Evolutionary conservation across 1,140 invertebrate genomes (phyloP), one percentile per base, ranked within the genome.

Genomic region (Limonius californicus): DNA sequence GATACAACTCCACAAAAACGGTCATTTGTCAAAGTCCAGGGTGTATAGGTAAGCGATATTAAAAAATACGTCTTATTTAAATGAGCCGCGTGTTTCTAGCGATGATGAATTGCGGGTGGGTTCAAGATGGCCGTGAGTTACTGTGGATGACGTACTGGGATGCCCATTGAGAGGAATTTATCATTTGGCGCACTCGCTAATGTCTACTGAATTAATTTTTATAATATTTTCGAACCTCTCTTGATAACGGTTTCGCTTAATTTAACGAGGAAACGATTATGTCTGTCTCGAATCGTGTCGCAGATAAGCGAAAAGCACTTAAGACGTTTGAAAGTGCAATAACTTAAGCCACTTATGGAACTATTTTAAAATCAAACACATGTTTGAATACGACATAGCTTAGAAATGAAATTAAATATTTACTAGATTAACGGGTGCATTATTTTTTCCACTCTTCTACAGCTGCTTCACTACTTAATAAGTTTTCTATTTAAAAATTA

Each of bases 51-150:
- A 50, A 68, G 57, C 56, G 66, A 68, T 68, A 68, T 68, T 68
- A 68, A 68, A 67, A 68, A 68, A 65, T 65, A 68, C 58, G 54
- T 65, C 66, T 68, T 68, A 68, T 68, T 68, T 65, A 62, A 65
- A 68, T 68, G 58, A 65, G 58, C 35, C 47, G 57, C 30, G 63
- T 54, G 57, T 57, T 54, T 59, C 53, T n/a, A 18, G 42, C 55
- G 56, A 66, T 68, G 66, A 68, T 68, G 54, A 63, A 68, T 68
- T 63, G 61, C 57, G 64, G 64, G 62, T 20, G 19, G 42, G 64
- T 63, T 63, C 61, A 66, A 63, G 64, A 54, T 43, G 61, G 61
- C 39, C 57, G 64, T 66, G 61, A 30, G 61, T 66, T 60, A 57
- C 57, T 66, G 64, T 63, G 39, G 19, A 61, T 47, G 57, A 62